These are phyloP conservation scores for Alca torda DNA, from an alignment of 2,797 vertebrate species.

Conservation along the genomic window DNA sequence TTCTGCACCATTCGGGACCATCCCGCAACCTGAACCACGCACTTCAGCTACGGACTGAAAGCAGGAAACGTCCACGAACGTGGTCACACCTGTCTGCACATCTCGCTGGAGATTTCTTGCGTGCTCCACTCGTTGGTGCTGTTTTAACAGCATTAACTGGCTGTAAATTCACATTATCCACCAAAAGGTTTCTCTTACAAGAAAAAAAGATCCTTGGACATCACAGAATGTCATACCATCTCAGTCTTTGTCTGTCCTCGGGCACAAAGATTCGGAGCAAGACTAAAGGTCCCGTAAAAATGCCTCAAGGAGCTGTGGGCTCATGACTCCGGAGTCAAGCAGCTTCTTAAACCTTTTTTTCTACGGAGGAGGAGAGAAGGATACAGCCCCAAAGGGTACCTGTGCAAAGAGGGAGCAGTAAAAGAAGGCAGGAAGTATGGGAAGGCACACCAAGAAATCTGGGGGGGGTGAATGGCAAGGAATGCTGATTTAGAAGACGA, in stretches of 20 bases:
- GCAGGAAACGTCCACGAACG: fast-evolving
- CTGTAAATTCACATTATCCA: not conserved
- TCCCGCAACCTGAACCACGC: not conserved
- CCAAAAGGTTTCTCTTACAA: not conserved
- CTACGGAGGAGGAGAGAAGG: not conserved
- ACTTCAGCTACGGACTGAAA: not conserved
- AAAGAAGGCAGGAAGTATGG: not conserved
- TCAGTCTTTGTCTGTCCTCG: not conserved
- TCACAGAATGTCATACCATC: not conserved
- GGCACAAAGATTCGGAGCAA: not conserved
- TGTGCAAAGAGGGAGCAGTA: not conserved
- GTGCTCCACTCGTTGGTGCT: not conserved
- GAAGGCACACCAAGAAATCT: not conserved
- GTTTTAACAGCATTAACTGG: not conserved
- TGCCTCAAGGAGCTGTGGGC: not conserved
- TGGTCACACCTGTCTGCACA: not conserved
- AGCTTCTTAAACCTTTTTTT: not conserved
- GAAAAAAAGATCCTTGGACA: not conserved
- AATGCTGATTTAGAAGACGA: not conserved
- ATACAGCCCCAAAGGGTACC: not conserved
- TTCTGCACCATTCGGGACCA: not conserved
- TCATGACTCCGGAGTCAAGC: not conserved
- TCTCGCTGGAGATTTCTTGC: not conserved
- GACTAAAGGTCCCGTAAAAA: not conserved
- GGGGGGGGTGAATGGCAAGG: not conserved